Base-by-base conservation (phyloP, 2,888 invertebrate genomes). In the Drosophila nr. medialis region DNA sequence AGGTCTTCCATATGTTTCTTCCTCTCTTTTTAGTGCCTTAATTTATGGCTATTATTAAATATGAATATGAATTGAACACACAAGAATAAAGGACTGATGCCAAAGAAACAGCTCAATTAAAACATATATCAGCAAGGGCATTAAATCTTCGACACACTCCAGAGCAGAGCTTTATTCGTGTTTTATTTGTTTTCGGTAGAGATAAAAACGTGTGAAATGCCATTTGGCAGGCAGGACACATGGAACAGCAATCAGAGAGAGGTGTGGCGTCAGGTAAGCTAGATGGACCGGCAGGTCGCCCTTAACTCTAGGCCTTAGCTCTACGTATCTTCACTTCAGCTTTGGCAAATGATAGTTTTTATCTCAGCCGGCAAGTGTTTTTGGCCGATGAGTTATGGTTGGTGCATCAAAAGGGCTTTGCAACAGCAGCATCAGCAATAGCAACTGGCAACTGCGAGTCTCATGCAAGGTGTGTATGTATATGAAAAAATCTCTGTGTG, bases 271-370 rank as follows among this genome's bases (percentile, higher is more conserved):
- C 54, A 54, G 64, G 36, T 63, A 66, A 65, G 38, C 27, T 38
- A 30, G 18, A 6, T 18, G 70, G 18, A 21, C 32, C n/a, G 45
- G 29, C 27, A 27, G 56, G 29, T 58, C 64, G 71, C 71, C 71
- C 75, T 15, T 24, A 8, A 15, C 21, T 45, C 8, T 24, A 45
- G 68, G 69, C 72, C 64, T 77, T 60, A 68, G 53, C 81, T 59
- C 59, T 30, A 58, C 61, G 71, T 63, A 79, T 71, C 76, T 84
- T 79, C 58, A 68, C 83, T 72, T 86, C 89, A 90, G 75, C 83
- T 80, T 88, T 90, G 89, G 90, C 86, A 87, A 87, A 87, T 87
- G 90, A 87, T 90, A 87, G 90, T 87, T 87, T 87, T 87, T 86
- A 89, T 90, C 89, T 75, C 68, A 32, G 48, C 29, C 72, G 74